A percentile compares a stretch with the other conserved stretches of the same genome.
Conservation (phyloP, 1,140 invertebrate species). For the Planococcus citri region DNA sequence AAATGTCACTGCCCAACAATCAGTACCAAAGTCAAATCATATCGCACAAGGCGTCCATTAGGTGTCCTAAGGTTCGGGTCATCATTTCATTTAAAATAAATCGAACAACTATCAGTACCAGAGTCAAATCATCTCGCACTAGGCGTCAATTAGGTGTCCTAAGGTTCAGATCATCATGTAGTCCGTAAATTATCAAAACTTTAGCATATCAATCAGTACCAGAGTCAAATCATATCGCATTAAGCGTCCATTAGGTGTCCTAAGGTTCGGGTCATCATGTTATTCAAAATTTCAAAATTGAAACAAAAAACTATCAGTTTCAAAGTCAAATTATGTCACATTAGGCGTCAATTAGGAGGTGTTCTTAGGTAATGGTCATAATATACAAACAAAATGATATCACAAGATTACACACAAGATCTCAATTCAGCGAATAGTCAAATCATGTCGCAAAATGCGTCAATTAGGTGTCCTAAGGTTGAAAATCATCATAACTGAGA, state of each 20-base stretch:
- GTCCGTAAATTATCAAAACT: too few relatives aligned
- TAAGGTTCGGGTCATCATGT: neutral
- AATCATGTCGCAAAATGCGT: neutral
- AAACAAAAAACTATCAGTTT: neutral
- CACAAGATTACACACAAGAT: neutral
- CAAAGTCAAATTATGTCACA: neutral
- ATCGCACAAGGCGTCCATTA: neutral
- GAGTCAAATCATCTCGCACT: neutral
- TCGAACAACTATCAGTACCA: neutral
- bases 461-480: constrained; percentile 1
- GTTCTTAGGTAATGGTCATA: neutral
- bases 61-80: neutral
- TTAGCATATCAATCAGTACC: neutral
- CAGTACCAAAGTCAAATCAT: neutral
- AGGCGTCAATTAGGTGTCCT: neutral
- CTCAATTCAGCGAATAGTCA: neutral
- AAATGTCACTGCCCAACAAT: neutral
- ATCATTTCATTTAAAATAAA: too few relatives aligned
- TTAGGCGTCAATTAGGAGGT: neutral
- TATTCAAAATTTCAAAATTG: neutral
- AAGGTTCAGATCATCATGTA: too few relatives aligned
- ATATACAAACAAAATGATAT: neutral
- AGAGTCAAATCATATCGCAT: neutral
- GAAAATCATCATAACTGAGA: too few relatives aligned
- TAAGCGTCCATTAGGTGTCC: neutral